Evolutionary conservation across 2,888 invertebrate species (phyloP), one percentile per base, ranked within the genome.

Genomic region (Megastigmus dorsalis): DNA sequence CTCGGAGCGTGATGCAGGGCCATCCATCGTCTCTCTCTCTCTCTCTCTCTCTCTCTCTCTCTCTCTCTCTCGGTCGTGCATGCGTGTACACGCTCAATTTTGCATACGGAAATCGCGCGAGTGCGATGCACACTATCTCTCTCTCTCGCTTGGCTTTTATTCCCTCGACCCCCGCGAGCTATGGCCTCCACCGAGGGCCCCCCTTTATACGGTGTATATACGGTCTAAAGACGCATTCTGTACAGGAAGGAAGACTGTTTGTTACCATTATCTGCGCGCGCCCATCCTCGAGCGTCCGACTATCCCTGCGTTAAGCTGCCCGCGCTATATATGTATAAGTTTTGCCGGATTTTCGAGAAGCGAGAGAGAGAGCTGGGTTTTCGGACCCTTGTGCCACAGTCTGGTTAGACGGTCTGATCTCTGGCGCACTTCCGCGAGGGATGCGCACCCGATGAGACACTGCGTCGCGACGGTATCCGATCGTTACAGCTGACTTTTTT

Each of bases 181-280:
- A 41, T 43, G n/a, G n/a, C n/a, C n/a, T 41, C 28, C 43, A 30
- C 23, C 30, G 43, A 36, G 43, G 18, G 43, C 20, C 15, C 26
- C 2, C 7, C n/a, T n/a, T n/a, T n/a, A 6, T 9, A 7, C 23
- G 43, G 66, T 23, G 69, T 28, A 60, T 9, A 30, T n/a, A 57
- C 41, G 65, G 59, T 50, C 68, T 74, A 78, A 79, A 75, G 79
- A 79, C 67, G 66, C 76, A 68, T 85, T 87, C 85, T 87, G 87
- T 87, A 84, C 87, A 85, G 88, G 88, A 88, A 88, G 88, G 87
- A 88, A 88, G 86, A 86, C 87, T 83, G 86, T 88, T 87, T 88
- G 88, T 88, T 86, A 88, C 85, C 82, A 85, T 88, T 88, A 88
- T 88, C 88, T 86, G 73, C 28, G 66, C 28, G 66, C 67, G 70